These are phyloP conservation scores for Botrylloides violaceus DNA, from an alignment of 23 tunicate species.

Conservation along the genomic window DNA sequence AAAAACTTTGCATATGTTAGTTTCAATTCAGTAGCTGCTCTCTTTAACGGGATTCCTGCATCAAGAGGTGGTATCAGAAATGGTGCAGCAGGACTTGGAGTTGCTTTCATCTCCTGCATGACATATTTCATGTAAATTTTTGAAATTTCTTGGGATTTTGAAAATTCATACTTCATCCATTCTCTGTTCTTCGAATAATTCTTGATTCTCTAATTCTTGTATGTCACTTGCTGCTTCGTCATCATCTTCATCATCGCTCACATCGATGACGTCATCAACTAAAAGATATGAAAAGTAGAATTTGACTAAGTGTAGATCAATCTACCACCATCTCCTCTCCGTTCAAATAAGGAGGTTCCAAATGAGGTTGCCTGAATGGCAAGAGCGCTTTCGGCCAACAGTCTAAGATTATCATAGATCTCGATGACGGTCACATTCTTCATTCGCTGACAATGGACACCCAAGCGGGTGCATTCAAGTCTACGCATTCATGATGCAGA, in stretches of 20 bases:
- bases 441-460: no score
- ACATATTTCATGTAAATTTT: no score
- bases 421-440: no score
- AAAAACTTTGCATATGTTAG: conserved; percentile 73
- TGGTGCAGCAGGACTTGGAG: not conserved
- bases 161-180: not conserved
- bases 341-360: no score
- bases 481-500: no score
- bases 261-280: conserved; percentile 32
- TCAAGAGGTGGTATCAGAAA: not conserved
- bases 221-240: conserved; percentile 24
- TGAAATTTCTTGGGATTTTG: not conserved
- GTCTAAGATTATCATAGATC: no score
- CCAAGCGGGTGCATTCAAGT: no score
- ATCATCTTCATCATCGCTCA: conserved; percentile 21
- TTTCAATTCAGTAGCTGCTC: conserved; percentile 1
- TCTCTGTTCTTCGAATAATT: conserved; percentile 16
- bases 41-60: not conserved
- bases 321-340: no score
- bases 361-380: no score
- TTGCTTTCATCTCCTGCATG: not conserved
- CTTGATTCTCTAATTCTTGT: conserved; percentile 14
- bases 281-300: no score
- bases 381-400: no score
- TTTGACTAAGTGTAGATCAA: no score